Conservation (phyloP, 2,888 invertebrate species). For the Aporophyla nigra region DNA sequence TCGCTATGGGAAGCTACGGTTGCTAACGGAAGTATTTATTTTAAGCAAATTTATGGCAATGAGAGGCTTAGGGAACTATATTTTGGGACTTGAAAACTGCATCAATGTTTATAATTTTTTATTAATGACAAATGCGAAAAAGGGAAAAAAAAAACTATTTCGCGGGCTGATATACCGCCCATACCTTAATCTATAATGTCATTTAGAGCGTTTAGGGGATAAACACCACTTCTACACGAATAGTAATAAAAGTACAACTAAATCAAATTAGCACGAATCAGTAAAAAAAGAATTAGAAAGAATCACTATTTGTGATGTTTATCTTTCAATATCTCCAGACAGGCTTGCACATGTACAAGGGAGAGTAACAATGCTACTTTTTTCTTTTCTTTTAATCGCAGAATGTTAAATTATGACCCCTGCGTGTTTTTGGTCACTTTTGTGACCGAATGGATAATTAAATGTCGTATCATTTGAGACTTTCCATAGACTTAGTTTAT, state of each 20-base stretch:
- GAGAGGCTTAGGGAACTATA: constrained; percentile 60
- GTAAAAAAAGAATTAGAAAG: not conserved
- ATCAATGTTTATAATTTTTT: constrained; percentile 12
- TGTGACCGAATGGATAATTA: not conserved
- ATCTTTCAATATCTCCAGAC: not conserved
- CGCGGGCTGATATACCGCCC: no score
- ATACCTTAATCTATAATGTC: not conserved
- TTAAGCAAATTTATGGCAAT: constrained; percentile 62
- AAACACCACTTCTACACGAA: not conserved
- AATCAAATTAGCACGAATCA: constrained; percentile 1
- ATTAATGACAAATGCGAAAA: no score
- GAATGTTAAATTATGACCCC: no score
- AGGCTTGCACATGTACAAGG: not conserved
- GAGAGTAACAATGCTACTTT: no score
- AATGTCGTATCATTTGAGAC: not conserved
- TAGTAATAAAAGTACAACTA: not conserved
- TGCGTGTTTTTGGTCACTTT: not conserved
- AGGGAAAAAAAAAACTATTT: no score
- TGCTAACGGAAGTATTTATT: constrained; percentile 57
- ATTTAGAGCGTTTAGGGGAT: not conserved
- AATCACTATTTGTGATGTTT: not conserved
- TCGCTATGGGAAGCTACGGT: constrained; percentile 52
- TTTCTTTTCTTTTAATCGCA: no score
- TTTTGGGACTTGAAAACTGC: constrained; percentile 44
- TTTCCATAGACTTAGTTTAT: no score